Conservation (phyloP, 2,797 vertebrate genomes). For the Kryptolebias ocellatus region DNA sequence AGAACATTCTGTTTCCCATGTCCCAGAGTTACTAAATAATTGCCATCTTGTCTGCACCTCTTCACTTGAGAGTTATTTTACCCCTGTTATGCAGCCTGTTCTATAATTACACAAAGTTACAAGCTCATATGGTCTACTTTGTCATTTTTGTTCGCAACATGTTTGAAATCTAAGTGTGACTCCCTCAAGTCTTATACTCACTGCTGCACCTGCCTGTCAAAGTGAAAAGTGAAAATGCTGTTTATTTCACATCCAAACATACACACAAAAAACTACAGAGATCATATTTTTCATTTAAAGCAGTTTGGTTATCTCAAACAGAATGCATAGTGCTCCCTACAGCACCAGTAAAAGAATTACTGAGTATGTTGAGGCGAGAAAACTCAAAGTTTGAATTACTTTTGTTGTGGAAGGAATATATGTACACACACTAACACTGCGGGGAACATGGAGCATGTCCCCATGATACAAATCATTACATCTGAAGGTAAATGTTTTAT, state of each 20-base stretch:
- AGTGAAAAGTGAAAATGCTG: slow-evolving; percentile 43
- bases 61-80: slow-evolving; percentile 30
- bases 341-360: slow-evolving; percentile 64
- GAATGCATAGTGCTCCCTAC: slow-evolving; percentile 45
- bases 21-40: slow-evolving; percentile 31
- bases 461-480: background rate
- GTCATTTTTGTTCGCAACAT: slow-evolving; percentile 33
- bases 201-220: slow-evolving; percentile 41
- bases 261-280: slow-evolving; percentile 33
- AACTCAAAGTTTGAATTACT: slow-evolving; percentile 32
- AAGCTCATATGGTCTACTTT: slow-evolving; percentile 35
- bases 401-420: background rate
- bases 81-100: slow-evolving; percentile 31
- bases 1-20: slow-evolving; percentile 33
- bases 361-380: slow-evolving; percentile 48
- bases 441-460: background rate
- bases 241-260: slow-evolving; percentile 38
- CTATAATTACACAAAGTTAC: slow-evolving; percentile 49
- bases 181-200: slow-evolving; percentile 6
- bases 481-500: background rate
- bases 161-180: slow-evolving; percentile 15
- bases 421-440: background rate
- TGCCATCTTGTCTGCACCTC: slow-evolving; percentile 12
- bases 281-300: slow-evolving; percentile 66
- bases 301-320: slow-evolving; percentile 52